Base-by-base conservation (phyloP, 2,888 invertebrate genomes). In the Oligia fasciuncula region DNA sequence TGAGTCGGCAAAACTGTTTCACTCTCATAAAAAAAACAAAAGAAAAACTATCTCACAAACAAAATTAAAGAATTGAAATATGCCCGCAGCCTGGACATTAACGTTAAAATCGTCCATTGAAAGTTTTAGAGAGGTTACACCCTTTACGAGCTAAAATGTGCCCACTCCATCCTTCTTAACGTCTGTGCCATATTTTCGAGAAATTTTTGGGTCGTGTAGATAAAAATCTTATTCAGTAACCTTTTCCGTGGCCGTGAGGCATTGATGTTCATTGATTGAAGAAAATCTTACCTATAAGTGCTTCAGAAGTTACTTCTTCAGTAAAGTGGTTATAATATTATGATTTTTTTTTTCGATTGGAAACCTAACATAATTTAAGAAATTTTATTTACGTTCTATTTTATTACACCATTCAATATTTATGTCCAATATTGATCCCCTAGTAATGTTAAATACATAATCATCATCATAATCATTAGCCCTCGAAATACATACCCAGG, bases 121-220 rank as follows among this genome's bases (percentile, higher is more conserved):
- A 84, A 84, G 80, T 83, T 83, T 76, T 62, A 80, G 46, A 85
- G 75, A 66, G 54, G 74, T 72, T 72, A 35, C 57, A 79, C 62
- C 62, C 69, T 76, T 69, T 43, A 68, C 54, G 43, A 65, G 65
- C 62, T n/a, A 43, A 73, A 35, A 80, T 70, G 60, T 66, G 69
- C n/a, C 43, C 70, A 71, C 80, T 84, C 17, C 62, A 57, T 54
- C 35, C 23, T n/a, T 54, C 49, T 65, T 77, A 54, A 57, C n/a
- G 49, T 80, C 49, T 70, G 23, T 73, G 54, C 54, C 69, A 76
- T 66, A 73, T 76, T 85, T 69, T 66, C 13, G 60, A 70, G 43
- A 76, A 65, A 79, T 29, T 84, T 84, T 79, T 49, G 69, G 35
- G 29, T 62, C 72, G 60, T 60, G 62, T 54, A 54, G 54, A 71